phyloP scores from a whole-genome alignment of 2,888 invertebrate species.

The Parelbella ahira region DNA sequence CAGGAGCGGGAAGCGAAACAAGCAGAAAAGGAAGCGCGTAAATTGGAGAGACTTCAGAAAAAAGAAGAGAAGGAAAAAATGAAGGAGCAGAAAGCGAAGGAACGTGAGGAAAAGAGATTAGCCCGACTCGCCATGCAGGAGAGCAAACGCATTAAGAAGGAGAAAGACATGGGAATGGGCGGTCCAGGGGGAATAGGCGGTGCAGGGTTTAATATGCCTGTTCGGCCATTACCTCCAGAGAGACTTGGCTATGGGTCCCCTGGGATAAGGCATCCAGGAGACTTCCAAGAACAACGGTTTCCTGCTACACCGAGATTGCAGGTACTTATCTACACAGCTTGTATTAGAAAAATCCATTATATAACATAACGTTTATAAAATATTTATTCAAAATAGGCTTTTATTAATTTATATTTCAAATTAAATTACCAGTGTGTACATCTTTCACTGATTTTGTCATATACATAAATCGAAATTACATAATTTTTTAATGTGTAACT shows the following conservation, averaged over 20 bases:
- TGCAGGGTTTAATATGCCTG: no score
- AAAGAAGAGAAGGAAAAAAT: constrained; percentile 72
- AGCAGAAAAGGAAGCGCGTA: constrained; percentile 71
- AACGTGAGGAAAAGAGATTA: constrained; percentile 66
- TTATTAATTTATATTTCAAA: no score
- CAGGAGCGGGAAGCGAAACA: constrained; percentile 75
- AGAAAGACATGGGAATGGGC: constrained; percentile 46
- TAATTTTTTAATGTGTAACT: no score
- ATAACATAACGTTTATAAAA: no score
- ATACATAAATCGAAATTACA: no score
- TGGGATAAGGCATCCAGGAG: constrained; percentile 27
- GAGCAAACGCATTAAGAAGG: constrained; percentile 62
- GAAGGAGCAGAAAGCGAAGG: constrained; percentile 71
- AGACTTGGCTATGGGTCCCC: constrained; percentile 26
- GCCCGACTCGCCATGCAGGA: constrained; percentile 68
- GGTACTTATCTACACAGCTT: no score
- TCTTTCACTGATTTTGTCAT: no score
- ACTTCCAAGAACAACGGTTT: constrained; percentile 48
- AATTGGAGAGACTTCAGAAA: constrained; percentile 69
- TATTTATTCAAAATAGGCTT: no score
- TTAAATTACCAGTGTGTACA: no score
- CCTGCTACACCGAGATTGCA: constrained; percentile 52
- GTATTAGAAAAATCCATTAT: no score
- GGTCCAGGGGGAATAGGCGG: constrained; percentile 38
- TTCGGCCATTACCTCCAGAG: constrained; percentile 29